Evolutionary conservation across 1,140 invertebrate genomes (phyloP).

Genomic region (Cardiocondyla obscurior): DNA sequence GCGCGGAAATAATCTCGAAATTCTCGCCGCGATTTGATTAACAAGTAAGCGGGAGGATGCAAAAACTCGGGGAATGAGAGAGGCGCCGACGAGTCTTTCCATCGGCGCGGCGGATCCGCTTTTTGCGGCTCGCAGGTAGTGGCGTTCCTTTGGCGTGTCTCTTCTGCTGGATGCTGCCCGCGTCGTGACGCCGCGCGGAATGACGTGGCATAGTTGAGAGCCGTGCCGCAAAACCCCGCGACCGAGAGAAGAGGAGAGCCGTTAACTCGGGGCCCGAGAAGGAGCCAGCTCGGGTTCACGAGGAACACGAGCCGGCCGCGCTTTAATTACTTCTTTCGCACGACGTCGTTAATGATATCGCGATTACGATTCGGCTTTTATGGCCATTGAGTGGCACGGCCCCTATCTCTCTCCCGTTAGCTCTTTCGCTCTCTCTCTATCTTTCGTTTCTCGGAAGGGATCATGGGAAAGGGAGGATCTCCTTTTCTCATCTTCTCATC

Average conservation of each 20-base stretch:
- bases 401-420: background rate
- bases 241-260: constrained; percentile 30
- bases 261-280: constrained; percentile 33
- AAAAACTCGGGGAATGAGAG: constrained; percentile 1
- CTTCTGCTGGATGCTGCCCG: constrained; percentile 9
- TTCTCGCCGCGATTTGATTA: constrained; percentile 40
- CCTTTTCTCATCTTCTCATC: background rate
- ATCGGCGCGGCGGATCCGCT: constrained; percentile 23
- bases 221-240: constrained; percentile 9
- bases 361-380: constrained; percentile 51
- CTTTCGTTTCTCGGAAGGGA: background rate
- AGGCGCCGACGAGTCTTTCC: constrained; percentile 41
- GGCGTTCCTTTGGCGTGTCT: constrained; percentile 41
- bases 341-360: constrained; percentile 47
- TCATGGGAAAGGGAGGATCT: constrained; percentile 4
- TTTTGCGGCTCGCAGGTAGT: constrained; percentile 45
- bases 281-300: constrained; percentile 1
- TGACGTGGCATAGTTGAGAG: constrained; percentile 10
- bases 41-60: constrained; percentile 21
- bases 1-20: constrained; percentile 38
- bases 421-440: background rate
- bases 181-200: constrained; percentile 29
- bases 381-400: background rate
- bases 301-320: constrained; percentile 26
- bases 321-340: constrained; percentile 57